These are phyloP conservation scores for Cepaea hortensis DNA, from an alignment of 2,888 invertebrate species.

Conservation along the genomic window DNA sequence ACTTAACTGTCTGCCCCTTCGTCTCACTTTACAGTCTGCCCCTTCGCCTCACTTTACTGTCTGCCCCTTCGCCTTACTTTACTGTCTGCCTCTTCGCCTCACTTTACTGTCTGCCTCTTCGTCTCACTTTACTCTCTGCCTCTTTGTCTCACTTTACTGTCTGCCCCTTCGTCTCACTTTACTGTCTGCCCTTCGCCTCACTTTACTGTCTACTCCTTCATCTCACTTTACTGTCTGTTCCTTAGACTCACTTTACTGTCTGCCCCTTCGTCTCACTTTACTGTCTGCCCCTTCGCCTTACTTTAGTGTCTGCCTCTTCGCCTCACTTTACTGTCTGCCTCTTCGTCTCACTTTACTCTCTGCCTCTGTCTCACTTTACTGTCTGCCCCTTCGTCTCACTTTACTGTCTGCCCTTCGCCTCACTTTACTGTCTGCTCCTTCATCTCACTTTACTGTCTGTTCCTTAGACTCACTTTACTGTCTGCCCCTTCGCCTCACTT, in stretches of 20 bases:
- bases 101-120: conserved; percentile 5
- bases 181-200: background rate
- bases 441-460: background rate
- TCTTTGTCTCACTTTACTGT: background rate
- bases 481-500: too few species aligned
- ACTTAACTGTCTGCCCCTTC: too few species aligned
- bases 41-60: too few species aligned
- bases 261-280: background rate
- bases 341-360: background rate
- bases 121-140: background rate
- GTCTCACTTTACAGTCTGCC: too few species aligned
- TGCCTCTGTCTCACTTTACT: background rate
- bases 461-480: background rate
- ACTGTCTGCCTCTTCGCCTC: background rate
- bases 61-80: too few species aligned
- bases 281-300: background rate
- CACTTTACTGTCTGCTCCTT: background rate
- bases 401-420: background rate
- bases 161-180: background rate
- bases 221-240: background rate
- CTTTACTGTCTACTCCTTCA: background rate
- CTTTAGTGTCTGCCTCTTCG: background rate
- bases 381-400: background rate
- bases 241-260: background rate
- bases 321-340: background rate